Evolutionary conservation across 2,888 invertebrate genomes (phyloP).

Genomic region (Amblyjoppa fuscipennis): DNA sequence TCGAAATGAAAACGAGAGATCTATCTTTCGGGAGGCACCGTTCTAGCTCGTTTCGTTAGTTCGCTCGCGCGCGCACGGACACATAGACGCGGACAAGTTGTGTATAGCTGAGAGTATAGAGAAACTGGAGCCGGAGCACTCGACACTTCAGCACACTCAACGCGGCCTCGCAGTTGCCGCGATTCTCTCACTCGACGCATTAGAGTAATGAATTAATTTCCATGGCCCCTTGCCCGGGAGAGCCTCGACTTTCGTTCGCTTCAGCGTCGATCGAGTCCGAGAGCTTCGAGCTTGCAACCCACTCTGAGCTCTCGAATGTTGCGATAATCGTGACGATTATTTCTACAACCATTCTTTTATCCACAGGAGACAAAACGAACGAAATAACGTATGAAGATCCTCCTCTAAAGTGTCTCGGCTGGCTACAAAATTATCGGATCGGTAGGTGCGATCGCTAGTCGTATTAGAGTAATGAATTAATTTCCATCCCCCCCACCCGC

Average conservation of each 20-base stretch:
- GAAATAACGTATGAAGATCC: not conserved
- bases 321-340: too few relatives aligned
- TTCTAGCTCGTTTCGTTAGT: slow-evolving; percentile 62
- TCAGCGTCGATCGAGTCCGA: slow-evolving; percentile 25
- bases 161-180: slow-evolving; percentile 65
- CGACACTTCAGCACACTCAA: slow-evolving; percentile 81
- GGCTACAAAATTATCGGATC: slow-evolving; percentile 48
- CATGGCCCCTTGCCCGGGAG: slow-evolving; percentile 75
- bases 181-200: slow-evolving; percentile 83
- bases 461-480: slow-evolving; percentile 85
- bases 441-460: slow-evolving; percentile 74
- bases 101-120: not conserved
- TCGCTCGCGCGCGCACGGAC: slow-evolving; percentile 22
- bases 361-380: not conserved
- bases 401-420: slow-evolving; percentile 24
- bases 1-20: slow-evolving; percentile 84
- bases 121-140: slow-evolving; percentile 78
- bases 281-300: not conserved
- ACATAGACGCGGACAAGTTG: not conserved
- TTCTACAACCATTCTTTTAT: too few relatives aligned
- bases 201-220: slow-evolving; percentile 85
- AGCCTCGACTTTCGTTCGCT: slow-evolving; percentile 45
- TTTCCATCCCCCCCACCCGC: slow-evolving; percentile 79
- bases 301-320: too few relatives aligned
- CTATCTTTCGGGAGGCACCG: slow-evolving; percentile 80